phyloP scores from a whole-genome alignment of 2,888 invertebrate genomes.

The Nomada fucata region DNA sequence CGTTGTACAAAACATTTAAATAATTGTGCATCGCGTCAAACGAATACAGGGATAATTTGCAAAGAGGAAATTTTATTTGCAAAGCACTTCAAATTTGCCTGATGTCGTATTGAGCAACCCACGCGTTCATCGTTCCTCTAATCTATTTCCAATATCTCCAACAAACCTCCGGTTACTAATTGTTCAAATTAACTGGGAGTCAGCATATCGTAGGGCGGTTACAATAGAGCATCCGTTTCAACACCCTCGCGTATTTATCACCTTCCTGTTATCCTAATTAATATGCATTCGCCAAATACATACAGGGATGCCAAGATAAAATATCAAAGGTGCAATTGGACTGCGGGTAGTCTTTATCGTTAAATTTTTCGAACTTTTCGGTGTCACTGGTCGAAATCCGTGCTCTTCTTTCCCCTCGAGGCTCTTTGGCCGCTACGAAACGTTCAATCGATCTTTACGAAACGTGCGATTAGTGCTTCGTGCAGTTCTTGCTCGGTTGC shows the following conservation, averaged over 20 bases:
- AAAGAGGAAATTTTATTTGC: no score
- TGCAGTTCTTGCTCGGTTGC: no score
- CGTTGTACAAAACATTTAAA: no score
- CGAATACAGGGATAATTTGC: not conserved
- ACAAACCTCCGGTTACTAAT: conserved; percentile 3
- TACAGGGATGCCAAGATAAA: not conserved
- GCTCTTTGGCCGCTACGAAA: no score
- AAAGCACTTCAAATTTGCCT: not conserved
- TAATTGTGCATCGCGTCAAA: no score
- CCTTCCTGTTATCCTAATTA: conserved; percentile 4
- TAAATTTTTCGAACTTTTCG: no score
- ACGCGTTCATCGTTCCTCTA: not conserved
- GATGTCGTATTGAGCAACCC: not conserved
- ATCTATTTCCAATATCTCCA: conserved; percentile 23
- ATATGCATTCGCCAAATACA: not conserved
- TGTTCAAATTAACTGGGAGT: conserved; percentile 13
- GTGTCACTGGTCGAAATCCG: no score
- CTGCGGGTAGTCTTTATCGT: no score
- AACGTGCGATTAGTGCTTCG: no score
- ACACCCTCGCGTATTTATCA: not conserved
- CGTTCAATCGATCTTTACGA: no score
- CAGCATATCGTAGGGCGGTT: not conserved
- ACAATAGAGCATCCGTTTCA: not conserved
- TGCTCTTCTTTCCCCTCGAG: no score
- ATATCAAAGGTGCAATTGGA: not conserved